phyloP scores from a whole-genome alignment of 2,113 vertebrate species.

The Vimba vimba region DNA sequence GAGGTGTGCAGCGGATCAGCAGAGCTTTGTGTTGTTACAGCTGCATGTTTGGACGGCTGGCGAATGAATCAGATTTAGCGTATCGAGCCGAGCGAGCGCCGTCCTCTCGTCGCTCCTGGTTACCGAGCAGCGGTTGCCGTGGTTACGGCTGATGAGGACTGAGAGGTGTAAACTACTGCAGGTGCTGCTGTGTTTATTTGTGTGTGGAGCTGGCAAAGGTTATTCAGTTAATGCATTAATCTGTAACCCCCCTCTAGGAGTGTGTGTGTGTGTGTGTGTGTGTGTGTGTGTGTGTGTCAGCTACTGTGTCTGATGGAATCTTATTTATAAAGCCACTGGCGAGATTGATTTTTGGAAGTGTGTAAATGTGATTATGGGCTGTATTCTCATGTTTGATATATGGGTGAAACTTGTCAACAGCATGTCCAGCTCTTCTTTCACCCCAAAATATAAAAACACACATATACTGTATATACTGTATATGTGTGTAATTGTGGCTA shows the following conservation, averaged over 20 bases:
- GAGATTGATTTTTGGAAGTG: slow-evolving; percentile 13
- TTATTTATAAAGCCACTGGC: neutral
- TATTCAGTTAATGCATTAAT: slow-evolving; percentile 8
- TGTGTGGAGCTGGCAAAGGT: slow-evolving; percentile 18
- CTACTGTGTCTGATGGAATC: slow-evolving; percentile 6
- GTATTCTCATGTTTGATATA: neutral
- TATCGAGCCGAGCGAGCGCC: slow-evolving; percentile 24
- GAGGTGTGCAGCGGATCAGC: neutral
- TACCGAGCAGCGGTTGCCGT: slow-evolving; percentile 55
- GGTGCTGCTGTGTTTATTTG: slow-evolving; percentile 17
- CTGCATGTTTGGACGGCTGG: neutral
- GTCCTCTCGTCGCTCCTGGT: slow-evolving; percentile 35
- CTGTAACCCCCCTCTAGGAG: neutral
- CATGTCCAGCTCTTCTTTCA: neutral
- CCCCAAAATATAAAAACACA: neutral
- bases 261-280: neutral
- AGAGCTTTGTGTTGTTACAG: neutral
- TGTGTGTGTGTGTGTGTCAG: neutral
- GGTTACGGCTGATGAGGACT: slow-evolving; percentile 48
- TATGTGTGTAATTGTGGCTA: too few relatives aligned
- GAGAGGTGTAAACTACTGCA: slow-evolving; percentile 47
- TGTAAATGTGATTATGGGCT: neutral
- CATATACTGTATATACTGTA: too few relatives aligned
- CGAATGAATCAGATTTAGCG: slow-evolving; percentile 22
- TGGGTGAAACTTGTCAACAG: neutral